These are phyloP conservation scores for Gasterosteus aculeatus DNA, from an alignment of 2,113 vertebrate species.

Conservation along the genomic window DNA sequence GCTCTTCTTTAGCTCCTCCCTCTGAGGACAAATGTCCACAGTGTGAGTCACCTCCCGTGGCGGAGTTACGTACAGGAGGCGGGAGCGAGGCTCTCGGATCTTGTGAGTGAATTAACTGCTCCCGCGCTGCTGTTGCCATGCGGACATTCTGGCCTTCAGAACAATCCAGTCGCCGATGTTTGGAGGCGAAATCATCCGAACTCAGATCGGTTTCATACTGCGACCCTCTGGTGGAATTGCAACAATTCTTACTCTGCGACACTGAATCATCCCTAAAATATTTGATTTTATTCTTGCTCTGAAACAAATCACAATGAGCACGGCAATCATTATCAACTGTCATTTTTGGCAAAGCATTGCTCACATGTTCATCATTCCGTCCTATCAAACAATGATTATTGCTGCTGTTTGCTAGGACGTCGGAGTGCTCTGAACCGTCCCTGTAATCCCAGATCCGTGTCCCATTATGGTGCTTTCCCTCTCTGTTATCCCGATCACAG, in stretches of 20 bases:
- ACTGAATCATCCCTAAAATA: not conserved
- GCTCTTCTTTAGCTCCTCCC: slow-evolving; percentile 33
- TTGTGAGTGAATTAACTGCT: not conserved
- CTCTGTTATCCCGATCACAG: slow-evolving; percentile 3
- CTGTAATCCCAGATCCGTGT: not conserved
- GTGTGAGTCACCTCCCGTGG: slow-evolving; percentile 7
- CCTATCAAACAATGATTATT: not conserved
- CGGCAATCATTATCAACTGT: not conserved
- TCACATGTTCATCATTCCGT: slow-evolving; percentile 1
- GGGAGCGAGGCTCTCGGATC: not conserved
- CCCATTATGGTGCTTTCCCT: slow-evolving; percentile 3
- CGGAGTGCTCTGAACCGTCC: not conserved
- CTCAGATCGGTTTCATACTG: slow-evolving; percentile 10
- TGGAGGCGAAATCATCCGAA: slow-evolving; percentile 12
- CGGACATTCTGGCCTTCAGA: slow-evolving; percentile 2
- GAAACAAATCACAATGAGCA: slow-evolving; percentile 28
- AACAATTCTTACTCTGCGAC: not conserved
- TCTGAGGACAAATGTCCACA: slow-evolving; percentile 1
- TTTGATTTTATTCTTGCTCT: slow-evolving; percentile 3
- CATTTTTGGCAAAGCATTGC: slow-evolving; percentile 4
- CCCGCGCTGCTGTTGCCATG: not conserved
- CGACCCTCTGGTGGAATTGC: not conserved
- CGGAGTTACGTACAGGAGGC: slow-evolving; percentile 12
- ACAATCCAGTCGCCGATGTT: slow-evolving; percentile 12
- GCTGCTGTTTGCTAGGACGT: not conserved